These are phyloP conservation scores for Trichomalopsis sarcophagae DNA, from an alignment of 1,140 invertebrate species.

Conservation along the genomic window DNA sequence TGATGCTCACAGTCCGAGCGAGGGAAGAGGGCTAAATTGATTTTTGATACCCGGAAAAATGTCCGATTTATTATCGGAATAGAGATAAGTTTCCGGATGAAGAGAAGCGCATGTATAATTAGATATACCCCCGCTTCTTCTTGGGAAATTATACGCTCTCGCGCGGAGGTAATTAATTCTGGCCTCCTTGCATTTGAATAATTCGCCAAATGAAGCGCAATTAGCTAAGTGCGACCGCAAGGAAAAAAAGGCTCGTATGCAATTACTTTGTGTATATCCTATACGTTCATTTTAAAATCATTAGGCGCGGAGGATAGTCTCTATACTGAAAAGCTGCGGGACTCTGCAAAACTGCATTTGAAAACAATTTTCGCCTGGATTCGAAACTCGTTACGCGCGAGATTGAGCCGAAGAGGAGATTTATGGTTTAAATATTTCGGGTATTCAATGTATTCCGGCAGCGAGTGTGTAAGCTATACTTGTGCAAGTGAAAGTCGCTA, in stretches of 20 bases:
- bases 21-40: conserved; percentile 1
- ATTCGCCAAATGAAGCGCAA: conserved; percentile 38
- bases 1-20: not conserved
- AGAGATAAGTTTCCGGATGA: conserved; percentile 10
- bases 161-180: conserved; percentile 31
- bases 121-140: conserved; percentile 6
- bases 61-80: conserved; percentile 36
- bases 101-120: conserved; percentile 1
- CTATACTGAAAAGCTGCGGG: too few species aligned
- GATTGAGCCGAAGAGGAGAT: not conserved
- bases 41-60: conserved; percentile 2
- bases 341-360: not conserved
- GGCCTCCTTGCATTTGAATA: conserved; percentile 16
- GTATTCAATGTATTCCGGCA: not conserved
- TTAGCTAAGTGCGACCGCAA: conserved; percentile 13
- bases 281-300: conserved; percentile 39
- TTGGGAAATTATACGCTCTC: not conserved
- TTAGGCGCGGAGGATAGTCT: not conserved
- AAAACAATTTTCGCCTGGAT: not conserved
- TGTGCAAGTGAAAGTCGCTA: not conserved
- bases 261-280: conserved; percentile 27
- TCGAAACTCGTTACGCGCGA: not conserved
- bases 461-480: not conserved
- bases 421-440: conserved; percentile 1
- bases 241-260: conserved; percentile 4